A percentile compares a stretch with the other conserved stretches of the same genome.
Evolutionary conservation across 1,140 invertebrate species (phyloP).

Genomic region (Gryon sp.): DNA sequence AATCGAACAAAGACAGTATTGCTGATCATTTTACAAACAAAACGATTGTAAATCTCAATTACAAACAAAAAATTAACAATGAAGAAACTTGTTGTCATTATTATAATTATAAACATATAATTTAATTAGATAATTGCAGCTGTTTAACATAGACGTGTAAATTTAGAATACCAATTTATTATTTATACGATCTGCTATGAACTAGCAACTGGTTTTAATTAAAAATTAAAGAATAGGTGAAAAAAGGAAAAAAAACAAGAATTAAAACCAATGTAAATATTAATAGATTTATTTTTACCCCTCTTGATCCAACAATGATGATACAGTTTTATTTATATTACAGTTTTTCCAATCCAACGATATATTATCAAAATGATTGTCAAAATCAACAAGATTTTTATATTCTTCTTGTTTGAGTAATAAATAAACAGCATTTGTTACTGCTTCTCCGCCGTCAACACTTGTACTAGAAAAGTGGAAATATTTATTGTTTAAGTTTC

Average conservation of each 20-base stretch:
- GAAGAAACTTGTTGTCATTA: too few relatives aligned
- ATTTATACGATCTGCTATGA: constrained; percentile 15
- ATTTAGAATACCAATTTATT: constrained; percentile 10
- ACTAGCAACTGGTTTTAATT: constrained; percentile 1
- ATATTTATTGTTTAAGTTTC: background rate
- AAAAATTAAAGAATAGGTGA: constrained; percentile 12
- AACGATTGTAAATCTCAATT: constrained; percentile 7
- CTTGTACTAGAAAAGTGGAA: constrained; percentile 66
- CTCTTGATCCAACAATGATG: constrained; percentile 19
- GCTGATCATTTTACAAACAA: constrained; percentile 8
- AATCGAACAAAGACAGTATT: constrained; percentile 17
- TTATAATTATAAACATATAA: background rate
- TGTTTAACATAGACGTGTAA: background rate
- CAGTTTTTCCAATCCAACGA: constrained; percentile 90
- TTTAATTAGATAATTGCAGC: background rate
- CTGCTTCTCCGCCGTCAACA: constrained; percentile 78
- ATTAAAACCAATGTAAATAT: constrained; percentile 12
- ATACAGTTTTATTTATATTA: constrained; percentile 82
- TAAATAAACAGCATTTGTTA: constrained; percentile 82
- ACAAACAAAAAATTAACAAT: too few relatives aligned
- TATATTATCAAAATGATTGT: constrained; percentile 94
- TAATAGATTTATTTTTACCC: constrained; percentile 40
- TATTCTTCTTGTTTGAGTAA: constrained; percentile 85
- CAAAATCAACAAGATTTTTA: constrained; percentile 90
- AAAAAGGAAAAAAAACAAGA: constrained; percentile 21